These are phyloP conservation scores for Pelagia noctiluca DNA, from an alignment of 30 jellyfish, hydroid and myxozoan species.

Conservation along the genomic window DNA sequence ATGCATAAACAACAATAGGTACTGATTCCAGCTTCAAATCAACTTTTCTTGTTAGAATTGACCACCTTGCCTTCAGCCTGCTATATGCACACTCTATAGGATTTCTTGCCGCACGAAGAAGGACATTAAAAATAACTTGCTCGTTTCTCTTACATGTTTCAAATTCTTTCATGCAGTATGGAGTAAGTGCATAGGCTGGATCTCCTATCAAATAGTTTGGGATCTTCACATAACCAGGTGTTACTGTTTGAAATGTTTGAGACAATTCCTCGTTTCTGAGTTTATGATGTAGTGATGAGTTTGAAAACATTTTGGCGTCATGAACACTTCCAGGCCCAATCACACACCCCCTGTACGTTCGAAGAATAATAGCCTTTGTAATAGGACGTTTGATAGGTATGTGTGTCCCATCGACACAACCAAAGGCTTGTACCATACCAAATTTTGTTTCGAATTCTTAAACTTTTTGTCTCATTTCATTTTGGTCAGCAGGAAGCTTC, in stretches of 20 bases:
- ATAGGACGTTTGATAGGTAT: slow-evolving; percentile 60
- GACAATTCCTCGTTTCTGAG: slow-evolving; percentile 56
- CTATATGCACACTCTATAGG: slow-evolving; percentile 70
- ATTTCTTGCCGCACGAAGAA: too few species aligned
- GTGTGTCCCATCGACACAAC: slow-evolving; percentile 82
- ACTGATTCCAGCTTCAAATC: slow-evolving; percentile 12
- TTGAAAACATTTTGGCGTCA: slow-evolving; percentile 69
- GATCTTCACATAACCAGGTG: too few species aligned
- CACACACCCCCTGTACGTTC: slow-evolving; percentile 76
- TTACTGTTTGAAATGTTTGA: slow-evolving; percentile 12
- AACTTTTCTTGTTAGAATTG: slow-evolving; percentile 23
- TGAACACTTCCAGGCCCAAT: slow-evolving; percentile 69
- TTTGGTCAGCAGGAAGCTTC: slow-evolving; percentile 30
- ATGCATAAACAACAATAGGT: slow-evolving; percentile 45
- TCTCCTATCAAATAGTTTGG: slow-evolving; percentile 58
- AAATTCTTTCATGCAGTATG: too few species aligned
- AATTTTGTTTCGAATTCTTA: slow-evolving; percentile 66
- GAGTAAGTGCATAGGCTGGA: too few species aligned
- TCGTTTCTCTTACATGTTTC: too few species aligned
- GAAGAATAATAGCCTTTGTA: slow-evolving; percentile 43
- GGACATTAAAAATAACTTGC: too few species aligned
- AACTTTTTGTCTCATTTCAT: slow-evolving; percentile 63
- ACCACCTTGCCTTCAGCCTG: slow-evolving; percentile 70
- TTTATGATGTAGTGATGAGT: slow-evolving; percentile 29
- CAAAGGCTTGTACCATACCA: slow-evolving; percentile 77